These are phyloP conservation scores for Hemichromis elongatus DNA, from an alignment of 2,113 vertebrate species.

Conservation along the genomic window DNA sequence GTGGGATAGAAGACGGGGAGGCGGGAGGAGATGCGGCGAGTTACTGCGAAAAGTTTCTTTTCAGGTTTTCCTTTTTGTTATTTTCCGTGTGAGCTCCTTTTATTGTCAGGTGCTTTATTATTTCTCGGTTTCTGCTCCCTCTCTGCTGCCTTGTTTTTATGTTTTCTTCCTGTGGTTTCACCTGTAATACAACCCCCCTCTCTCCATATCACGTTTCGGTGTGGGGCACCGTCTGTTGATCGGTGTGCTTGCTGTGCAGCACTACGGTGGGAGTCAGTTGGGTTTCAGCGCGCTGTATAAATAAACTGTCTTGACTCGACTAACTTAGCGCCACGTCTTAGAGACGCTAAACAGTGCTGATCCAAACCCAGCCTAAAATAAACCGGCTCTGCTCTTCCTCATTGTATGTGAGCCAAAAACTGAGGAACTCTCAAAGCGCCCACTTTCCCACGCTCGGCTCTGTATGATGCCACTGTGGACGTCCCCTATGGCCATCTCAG, in stretches of 20 bases:
- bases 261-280: not conserved
- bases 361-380: not conserved
- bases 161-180: not conserved
- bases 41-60: not conserved
- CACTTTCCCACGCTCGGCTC: not conserved
- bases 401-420: not conserved
- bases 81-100: not conserved
- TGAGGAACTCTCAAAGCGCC: rapidly evolving
- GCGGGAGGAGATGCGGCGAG: too few species aligned
- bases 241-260: not conserved
- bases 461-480: not conserved
- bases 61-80: not conserved
- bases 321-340: not conserved
- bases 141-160: not conserved
- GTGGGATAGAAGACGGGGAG: not conserved
- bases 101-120: not conserved
- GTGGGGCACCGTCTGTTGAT: not conserved
- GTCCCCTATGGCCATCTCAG: not conserved
- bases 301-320: not conserved
- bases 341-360: not conserved
- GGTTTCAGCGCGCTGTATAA: not conserved
- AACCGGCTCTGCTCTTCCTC: not conserved
- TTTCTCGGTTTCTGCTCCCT: not conserved
- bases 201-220: not conserved
- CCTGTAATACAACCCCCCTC: not conserved